Evolutionary conservation across 1,140 invertebrate species (phyloP), one percentile per base, ranked within the genome.

Genomic region (Hylaeus volcanicus): DNA sequence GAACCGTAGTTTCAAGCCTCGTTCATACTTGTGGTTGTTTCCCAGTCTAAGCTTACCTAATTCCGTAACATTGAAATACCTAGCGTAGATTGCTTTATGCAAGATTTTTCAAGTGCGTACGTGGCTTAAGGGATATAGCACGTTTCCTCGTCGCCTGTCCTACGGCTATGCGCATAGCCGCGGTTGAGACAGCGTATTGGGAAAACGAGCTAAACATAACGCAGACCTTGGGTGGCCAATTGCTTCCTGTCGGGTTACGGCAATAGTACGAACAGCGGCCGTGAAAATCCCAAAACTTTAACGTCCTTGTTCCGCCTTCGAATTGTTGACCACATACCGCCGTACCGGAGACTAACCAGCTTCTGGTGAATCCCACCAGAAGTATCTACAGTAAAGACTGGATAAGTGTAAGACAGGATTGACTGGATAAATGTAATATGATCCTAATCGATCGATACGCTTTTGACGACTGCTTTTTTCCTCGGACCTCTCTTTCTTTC

Each of bases 321-420:
- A 45, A 12, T 15, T 26, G 37, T 43, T 48, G 53, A 26, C 53
- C 74, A 65, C 72, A 58, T 68, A 69, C 76, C 58, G 26, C 26
- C 63, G 61, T 45, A 43, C 12, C 68, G 41, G 6, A 51, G 26
- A 74, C 3, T 64, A 60, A 37, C 43, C 45, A 8, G 56, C 26
- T 26, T 48, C 15, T 64, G 58, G 45, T 53, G 74, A 75, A 70
- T 45, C 53, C 14, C 74, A 58, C 37, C 58, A 56, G 45, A 70
- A 79, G 70, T 65, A 48, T 55, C 48, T 60, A 74, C 26, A 26
- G 26, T 26, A 26, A 26, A 26, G 26, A 26, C 26, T 26, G 26
- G 26, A 26, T 26, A 26, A 26, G 26, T 26, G 26, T 26, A 26
- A 26, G 26, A 26, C 26, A 26, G 26, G 26, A 26, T 26, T 26